Percentiles rank a stretch among this genome's conserved stretches.
These are phyloP conservation scores for Cheiracanthium punctorium DNA, from an alignment of 2,888 invertebrate genomes.

Conservation along the genomic window DNA sequence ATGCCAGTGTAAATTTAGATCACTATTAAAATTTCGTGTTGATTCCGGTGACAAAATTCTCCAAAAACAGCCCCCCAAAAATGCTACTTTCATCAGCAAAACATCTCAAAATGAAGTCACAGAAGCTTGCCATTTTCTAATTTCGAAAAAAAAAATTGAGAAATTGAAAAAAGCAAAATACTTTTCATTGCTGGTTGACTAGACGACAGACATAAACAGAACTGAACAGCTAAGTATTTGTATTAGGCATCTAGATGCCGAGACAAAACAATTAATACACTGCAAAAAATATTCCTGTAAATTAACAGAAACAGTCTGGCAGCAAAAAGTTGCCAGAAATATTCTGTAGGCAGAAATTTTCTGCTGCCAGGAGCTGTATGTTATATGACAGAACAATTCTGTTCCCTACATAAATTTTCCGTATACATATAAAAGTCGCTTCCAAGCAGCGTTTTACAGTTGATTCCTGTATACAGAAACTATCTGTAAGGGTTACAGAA, in stretches of 20 bases:
- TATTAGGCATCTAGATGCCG: not conserved
- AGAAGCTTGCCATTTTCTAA: not conserved
- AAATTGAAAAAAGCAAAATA: not conserved
- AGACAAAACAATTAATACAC: too few relatives aligned
- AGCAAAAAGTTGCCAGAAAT: too few relatives aligned
- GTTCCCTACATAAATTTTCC: too few relatives aligned
- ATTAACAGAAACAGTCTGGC: too few relatives aligned
- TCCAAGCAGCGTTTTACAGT: too few relatives aligned
- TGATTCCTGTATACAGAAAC: too few relatives aligned
- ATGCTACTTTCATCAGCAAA: not conserved
- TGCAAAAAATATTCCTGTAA: too few relatives aligned
- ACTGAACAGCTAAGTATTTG: not conserved
- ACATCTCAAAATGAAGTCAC: not conserved
- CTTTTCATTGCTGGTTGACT: not conserved
- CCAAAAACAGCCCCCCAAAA: not conserved
- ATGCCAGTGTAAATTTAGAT: not conserved
- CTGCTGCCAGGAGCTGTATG: too few relatives aligned
- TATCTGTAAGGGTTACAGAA: too few relatives aligned
- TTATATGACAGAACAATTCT: too few relatives aligned
- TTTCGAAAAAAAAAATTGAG: not conserved
- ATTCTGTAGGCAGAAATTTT: too few relatives aligned
- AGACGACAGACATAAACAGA: not conserved
- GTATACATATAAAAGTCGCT: too few relatives aligned
- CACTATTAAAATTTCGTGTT: not conserved
- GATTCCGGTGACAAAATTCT: not conserved